A percentile compares a stretch with the other conserved stretches of the same genome.
phyloP scores from a whole-genome alignment of 2,888 invertebrate species.

The Metacarcinus magister region DNA sequence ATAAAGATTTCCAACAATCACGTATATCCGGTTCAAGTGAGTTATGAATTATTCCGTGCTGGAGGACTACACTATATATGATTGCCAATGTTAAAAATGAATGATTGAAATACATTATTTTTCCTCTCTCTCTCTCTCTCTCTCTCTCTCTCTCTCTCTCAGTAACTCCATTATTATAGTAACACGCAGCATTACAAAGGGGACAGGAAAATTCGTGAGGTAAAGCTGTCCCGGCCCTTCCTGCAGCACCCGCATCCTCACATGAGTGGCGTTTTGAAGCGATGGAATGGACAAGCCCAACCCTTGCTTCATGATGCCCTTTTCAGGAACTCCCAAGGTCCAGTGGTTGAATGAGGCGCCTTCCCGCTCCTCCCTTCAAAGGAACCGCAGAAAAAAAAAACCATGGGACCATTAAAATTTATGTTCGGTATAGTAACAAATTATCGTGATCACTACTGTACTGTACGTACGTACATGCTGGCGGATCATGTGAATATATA shows the following conservation, averaged over 20 bases:
- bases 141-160: too few species aligned
- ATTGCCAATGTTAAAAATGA: too few species aligned
- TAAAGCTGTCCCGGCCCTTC: background rate
- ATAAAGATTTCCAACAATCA: background rate
- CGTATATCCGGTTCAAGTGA: background rate
- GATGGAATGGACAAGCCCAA: background rate
- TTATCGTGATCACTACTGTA: background rate
- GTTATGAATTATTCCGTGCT: too few species aligned
- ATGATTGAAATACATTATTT: too few species aligned
- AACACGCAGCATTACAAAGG: background rate
- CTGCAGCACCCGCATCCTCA: background rate
- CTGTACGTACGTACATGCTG: too few species aligned
- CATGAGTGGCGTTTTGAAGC: background rate
- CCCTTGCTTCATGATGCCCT: slow-evolving; percentile 2
- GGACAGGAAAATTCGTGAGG: background rate
- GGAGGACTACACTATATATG: too few species aligned
- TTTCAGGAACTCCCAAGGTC: slow-evolving; percentile 18
- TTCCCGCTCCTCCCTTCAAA: slow-evolving; percentile 21
- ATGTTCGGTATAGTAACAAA: background rate
- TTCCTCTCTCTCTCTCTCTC: background rate
- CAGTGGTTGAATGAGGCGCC: background rate
- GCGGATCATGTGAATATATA: too few species aligned
- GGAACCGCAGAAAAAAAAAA: background rate
- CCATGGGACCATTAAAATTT: background rate
- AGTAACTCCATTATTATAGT: too few species aligned